A percentile compares a stretch with the other conserved stretches of the same genome.
Evolutionary conservation across 2,797 vertebrate species (phyloP).

Genomic region (Cyprinella venusta): DNA sequence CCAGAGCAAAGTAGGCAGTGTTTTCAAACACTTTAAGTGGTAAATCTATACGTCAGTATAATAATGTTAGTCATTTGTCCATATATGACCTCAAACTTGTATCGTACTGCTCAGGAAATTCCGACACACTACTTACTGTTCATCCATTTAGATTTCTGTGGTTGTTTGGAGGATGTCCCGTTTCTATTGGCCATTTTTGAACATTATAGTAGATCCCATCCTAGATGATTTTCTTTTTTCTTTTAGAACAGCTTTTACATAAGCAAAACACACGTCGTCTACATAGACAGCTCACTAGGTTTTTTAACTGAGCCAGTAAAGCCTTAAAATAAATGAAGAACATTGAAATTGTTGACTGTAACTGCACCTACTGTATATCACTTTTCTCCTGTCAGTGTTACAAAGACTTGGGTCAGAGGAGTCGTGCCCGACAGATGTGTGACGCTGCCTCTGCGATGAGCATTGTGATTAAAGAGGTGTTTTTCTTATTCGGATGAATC

Average conservation of each 20-base stretch:
- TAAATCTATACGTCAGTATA: too few species aligned
- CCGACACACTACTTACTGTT: too few species aligned
- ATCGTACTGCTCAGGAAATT: too few species aligned
- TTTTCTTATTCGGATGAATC: background rate
- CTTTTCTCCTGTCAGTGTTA: slow-evolving; percentile 83
- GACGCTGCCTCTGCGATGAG: slow-evolving; percentile 81
- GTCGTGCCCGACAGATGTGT: slow-evolving; percentile 80
- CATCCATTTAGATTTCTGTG: too few species aligned
- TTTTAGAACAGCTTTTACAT: background rate
- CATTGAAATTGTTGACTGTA: background rate
- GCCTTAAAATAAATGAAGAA: background rate
- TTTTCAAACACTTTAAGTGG: too few species aligned
- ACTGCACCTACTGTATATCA: background rate
- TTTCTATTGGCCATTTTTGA: background rate
- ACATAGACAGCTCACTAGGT: background rate
- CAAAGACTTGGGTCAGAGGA: slow-evolving; percentile 85
- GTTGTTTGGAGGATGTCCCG: too few species aligned
- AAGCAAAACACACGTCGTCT: background rate
- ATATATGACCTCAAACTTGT: too few species aligned
- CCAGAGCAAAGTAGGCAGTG: too few species aligned
- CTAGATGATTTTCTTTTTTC: too few species aligned
- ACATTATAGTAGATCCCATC: background rate
- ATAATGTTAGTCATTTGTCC: too few species aligned
- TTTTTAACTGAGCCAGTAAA: background rate
- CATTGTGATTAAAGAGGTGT: slow-evolving; percentile 84